Evolutionary conservation across 2,888 invertebrate genomes (phyloP).

Genomic region (Diplazon laetatorius): DNA sequence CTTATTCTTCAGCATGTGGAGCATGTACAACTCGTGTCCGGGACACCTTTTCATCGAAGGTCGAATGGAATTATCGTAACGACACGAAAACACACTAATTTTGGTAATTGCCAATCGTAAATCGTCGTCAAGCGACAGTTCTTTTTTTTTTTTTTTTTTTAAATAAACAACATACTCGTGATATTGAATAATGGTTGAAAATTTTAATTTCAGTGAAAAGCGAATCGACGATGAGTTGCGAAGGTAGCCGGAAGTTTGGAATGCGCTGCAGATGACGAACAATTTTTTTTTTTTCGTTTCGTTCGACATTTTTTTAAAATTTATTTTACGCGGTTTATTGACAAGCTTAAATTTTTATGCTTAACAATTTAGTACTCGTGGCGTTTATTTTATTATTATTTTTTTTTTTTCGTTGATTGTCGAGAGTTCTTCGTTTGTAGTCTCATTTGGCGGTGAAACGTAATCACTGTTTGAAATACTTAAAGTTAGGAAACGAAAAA

Average conservation of each 20-base stretch:
- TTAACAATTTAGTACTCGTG: too few relatives aligned
- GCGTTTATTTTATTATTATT: too few relatives aligned
- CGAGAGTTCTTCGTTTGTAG: too few relatives aligned
- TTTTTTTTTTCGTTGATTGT: background rate
- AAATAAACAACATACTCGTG: background rate
- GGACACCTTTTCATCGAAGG: slow-evolving; percentile 2
- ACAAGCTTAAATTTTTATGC: too few relatives aligned
- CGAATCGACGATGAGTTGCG: slow-evolving; percentile 36
- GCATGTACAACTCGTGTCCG: slow-evolving; percentile 18
- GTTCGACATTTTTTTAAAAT: too few relatives aligned
- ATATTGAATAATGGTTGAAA: background rate
- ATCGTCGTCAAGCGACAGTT: background rate
- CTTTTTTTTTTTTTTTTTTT: background rate
- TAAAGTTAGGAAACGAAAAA: background rate
- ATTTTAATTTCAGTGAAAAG: slow-evolving; percentile 28
- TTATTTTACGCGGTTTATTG: too few relatives aligned
- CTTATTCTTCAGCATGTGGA: slow-evolving; percentile 22
- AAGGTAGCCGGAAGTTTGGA: slow-evolving; percentile 26
- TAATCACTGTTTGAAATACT: background rate
- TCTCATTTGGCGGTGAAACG: background rate
- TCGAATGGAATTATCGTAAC: slow-evolving; percentile 25
- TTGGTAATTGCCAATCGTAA: slow-evolving; percentile 23
- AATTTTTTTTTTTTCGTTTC: background rate
- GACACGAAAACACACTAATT: background rate
- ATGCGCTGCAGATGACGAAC: slow-evolving; percentile 52